phyloP scores from a whole-genome alignment of 2,888 invertebrate genomes.

The Drosophila pullipes region DNA sequence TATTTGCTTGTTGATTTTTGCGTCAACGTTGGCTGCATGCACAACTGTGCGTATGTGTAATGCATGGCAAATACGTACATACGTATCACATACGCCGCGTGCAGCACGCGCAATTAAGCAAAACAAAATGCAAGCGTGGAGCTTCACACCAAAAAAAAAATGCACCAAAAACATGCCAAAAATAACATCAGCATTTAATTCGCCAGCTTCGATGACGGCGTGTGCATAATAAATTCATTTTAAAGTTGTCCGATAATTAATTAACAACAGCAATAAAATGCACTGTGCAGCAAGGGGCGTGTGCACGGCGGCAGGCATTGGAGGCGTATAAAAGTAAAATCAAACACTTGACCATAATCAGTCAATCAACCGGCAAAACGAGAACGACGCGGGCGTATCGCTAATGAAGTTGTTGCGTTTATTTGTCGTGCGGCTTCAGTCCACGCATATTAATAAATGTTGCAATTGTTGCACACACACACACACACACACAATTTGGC shows the following conservation, averaged over 20 bases:
- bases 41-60: constrained; percentile 71
- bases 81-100: constrained; percentile 58
- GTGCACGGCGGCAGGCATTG: not conserved
- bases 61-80: constrained; percentile 44
- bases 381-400: constrained; percentile 44
- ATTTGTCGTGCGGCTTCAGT: constrained; percentile 59
- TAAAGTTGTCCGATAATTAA: constrained; percentile 66
- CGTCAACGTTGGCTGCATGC: constrained; percentile 24
- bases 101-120: constrained; percentile 75
- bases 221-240: constrained; percentile 71
- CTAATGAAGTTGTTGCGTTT: constrained; percentile 79
- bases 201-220: constrained; percentile 47
- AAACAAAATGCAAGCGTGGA: constrained; percentile 68
- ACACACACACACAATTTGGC: constrained; percentile 11
- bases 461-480: constrained; percentile 17
- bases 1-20: constrained; percentile 68
- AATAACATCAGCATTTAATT: constrained; percentile 34
- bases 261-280: constrained; percentile 39
- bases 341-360: constrained; percentile 79
- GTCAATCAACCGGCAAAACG: constrained; percentile 75
- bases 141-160: constrained; percentile 41
- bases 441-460: constrained; percentile 72
- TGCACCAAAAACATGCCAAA: constrained; percentile 26
- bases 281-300: constrained; percentile 1
- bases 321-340: constrained; percentile 19